phyloP scores from a whole-genome alignment of 2,797 vertebrate species.

The Notolabrus celidotus region DNA sequence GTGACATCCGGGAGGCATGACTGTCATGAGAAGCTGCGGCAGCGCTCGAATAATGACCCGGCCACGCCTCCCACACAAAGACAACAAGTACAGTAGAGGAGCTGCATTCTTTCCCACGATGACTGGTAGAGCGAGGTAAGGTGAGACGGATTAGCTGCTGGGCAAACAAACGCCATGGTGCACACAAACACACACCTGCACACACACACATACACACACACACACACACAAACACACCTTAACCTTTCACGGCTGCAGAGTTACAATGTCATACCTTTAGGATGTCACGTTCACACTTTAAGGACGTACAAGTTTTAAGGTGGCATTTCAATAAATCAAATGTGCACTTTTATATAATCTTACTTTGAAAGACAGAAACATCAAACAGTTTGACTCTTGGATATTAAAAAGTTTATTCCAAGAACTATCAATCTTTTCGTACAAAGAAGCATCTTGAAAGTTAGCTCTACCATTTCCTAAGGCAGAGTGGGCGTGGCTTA shows the following conservation, averaged over 20 bases:
- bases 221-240: constrained; percentile 36
- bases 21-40: constrained; percentile 64
- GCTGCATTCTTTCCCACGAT: constrained; percentile 82
- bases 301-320: too few relatives aligned
- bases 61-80: constrained; percentile 72
- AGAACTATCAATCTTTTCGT: too few relatives aligned
- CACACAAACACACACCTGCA: constrained; percentile 18
- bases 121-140: constrained; percentile 72
- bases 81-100: constrained; percentile 71
- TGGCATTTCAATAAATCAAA: too few relatives aligned
- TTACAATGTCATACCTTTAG: constrained; percentile 37
- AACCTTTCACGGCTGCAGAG: constrained; percentile 43
- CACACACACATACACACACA: constrained; percentile 63
- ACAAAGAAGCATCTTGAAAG: too few relatives aligned
- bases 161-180: constrained; percentile 57
- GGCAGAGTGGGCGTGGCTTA: too few relatives aligned
- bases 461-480: too few relatives aligned
- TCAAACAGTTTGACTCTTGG: too few relatives aligned
- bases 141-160: constrained; percentile 66
- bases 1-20: constrained; percentile 69
- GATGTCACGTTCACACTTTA: too few relatives aligned
- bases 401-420: too few relatives aligned
- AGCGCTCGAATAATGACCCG: constrained; percentile 42
- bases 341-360: too few relatives aligned
- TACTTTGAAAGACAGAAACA: too few relatives aligned